Evolutionary conservation across 37 sponge, comb jelly and placozoan genomes (phyloP), one percentile per base, ranked within the genome.

Genomic region (Cliona cf. orientalis): DNA sequence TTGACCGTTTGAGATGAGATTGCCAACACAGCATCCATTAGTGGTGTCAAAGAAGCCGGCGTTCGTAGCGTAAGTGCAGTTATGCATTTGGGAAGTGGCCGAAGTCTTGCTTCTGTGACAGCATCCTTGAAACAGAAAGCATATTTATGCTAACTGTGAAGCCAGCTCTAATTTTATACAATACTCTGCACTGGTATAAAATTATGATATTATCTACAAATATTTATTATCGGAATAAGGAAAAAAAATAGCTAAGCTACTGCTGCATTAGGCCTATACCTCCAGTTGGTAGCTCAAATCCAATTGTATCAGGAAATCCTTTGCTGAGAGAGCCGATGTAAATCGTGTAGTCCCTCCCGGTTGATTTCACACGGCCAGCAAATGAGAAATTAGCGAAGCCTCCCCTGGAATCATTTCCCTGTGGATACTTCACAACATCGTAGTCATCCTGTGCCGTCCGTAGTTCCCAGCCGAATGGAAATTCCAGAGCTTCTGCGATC

Each of bases 31-130:
- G 58, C 74, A 63, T 14, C 86, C 89, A 28, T 43, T 79, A 6
- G 49, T 42, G 2, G 71, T 69, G 75, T 85, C 33, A 64, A 95
- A 95, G 83, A 75, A 95, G 41, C 95, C 95, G 32, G 81, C 95
- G 68, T 95, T 95, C 0, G 89, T 95, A 11, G 95, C 91, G 76
- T 95, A 95, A 1, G 46, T 68, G 38, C 95, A 95, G 70, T 88
- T 79, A 41, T 78, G 37, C 0, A 45, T n/a, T n/a, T 61, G 22
- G 0, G 91, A 88, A 29, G 95, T 90, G 25, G 34, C 57, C 1
- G 86, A 86, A 3, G 87, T 86, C 42, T 67, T 76, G 2, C 6
- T 55, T 28, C 32, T 38, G 66, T 86, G 77, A 45, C 80, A 76
- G 45, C 92, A 91, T 19, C 92, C 92, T 86, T 26, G 39, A 31